Evolutionary conservation across 2,888 invertebrate genomes (phyloP).

Genomic region (Drosophila mimetica): DNA sequence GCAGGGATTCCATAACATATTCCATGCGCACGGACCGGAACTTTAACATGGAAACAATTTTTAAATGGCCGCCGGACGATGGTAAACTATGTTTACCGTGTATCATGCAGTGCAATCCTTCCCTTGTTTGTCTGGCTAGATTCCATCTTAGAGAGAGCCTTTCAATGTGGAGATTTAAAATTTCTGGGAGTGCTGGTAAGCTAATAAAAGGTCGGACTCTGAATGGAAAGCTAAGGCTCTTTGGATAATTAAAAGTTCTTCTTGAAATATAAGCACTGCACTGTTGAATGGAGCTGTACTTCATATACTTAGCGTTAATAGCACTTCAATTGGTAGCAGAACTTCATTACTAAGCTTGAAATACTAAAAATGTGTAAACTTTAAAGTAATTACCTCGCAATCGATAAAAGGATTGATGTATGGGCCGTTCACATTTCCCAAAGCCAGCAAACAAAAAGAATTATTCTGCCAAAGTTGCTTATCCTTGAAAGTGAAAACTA

Average conservation of each 20-base stretch:
- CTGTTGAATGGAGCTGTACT: not conserved
- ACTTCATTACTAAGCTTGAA: not conserved
- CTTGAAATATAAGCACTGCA: not conserved
- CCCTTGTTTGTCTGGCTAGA: not conserved
- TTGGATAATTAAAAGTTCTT: slow-evolving; percentile 56
- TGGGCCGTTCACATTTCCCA: not conserved
- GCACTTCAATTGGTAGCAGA: not conserved
- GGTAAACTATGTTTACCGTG: slow-evolving; percentile 19
- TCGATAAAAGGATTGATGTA: not conserved
- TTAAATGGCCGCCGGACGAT: slow-evolving; percentile 14
- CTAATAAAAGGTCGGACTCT: slow-evolving; percentile 2
- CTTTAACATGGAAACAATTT: slow-evolving; percentile 19
- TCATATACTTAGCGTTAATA: not conserved
- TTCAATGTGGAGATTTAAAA: slow-evolving; percentile 17
- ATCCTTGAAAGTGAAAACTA: slow-evolving; percentile 2
- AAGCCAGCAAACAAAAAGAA: not conserved
- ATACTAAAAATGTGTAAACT: not conserved
- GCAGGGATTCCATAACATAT: slow-evolving; percentile 5
- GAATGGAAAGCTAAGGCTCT: slow-evolving; percentile 37
- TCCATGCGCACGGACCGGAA: not conserved
- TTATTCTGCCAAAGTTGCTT: slow-evolving; percentile 2
- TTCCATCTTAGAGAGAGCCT: not conserved
- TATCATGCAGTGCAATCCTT: slow-evolving; percentile 7
- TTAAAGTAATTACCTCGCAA: not conserved
- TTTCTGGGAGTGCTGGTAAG: not conserved